Base-by-base conservation (phyloP, 2,797 vertebrate species). In the Threskiornis aethiopicus region DNA sequence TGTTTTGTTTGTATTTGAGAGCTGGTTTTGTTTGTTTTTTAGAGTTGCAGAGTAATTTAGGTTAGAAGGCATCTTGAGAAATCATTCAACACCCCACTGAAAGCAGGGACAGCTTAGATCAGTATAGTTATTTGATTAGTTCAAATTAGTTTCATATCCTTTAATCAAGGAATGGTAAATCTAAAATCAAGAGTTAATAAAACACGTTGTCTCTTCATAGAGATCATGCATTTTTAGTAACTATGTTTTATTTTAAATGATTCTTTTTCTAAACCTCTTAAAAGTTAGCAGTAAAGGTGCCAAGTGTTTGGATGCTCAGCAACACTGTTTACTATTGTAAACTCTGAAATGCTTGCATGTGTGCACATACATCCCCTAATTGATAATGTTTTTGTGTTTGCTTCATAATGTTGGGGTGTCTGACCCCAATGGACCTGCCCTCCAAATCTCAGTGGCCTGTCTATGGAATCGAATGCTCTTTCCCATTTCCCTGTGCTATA, bases 361-460 rank as follows among this genome's bases (percentile, higher is more conserved):
- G n/a, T 55, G 46, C 26, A 13, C 10, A 13, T 64, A 18, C 7
- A 26, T 41, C 21, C 72, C 64, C 46, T 78, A 49, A 46, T 3
- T 25, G 11, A 47, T 58, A 33, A 26, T 13, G 12, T 0, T 16
- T 62, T 39, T 77, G 26, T 66, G 51, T 58, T 84, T 76, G 33
- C 12, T 47, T 80, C 19, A 17, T 62, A 10, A 3, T 6, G 0
- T 55, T 4, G 1, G 18, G 10, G 6, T 41, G 41, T 46, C n/a
- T 59, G 52, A 87, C 7, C 15, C 24, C 22, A 47, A 5, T 14
- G 21, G 41, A 51, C 33, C 42, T 61, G 47, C 15, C 6, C 22
- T 69, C 28, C 49, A 72, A n/a, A 80, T n/a, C 33, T 88, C 35
- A 39, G n/a, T n/a, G 33, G 6, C 29, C 25, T 39, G 7, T 39